These are phyloP conservation scores for Hypomecis punctinalis DNA, from an alignment of 2,888 invertebrate genomes.

Conservation along the genomic window DNA sequence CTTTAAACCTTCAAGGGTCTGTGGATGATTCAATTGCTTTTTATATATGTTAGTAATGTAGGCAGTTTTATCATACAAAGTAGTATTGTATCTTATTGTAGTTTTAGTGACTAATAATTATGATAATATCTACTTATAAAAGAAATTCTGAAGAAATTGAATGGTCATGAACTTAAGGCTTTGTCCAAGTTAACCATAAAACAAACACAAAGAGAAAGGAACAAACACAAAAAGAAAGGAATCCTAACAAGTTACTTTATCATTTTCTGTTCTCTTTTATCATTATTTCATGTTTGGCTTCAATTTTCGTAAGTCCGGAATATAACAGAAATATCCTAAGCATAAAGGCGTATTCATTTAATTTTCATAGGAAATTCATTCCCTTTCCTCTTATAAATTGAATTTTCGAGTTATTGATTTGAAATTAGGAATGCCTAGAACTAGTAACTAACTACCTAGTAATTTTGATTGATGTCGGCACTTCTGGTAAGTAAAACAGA, in stretches of 20 bases:
- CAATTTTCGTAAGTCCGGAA: conserved; percentile 34
- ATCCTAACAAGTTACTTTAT: conserved; percentile 39
- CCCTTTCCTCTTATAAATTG: neutral
- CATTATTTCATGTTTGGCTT: conserved; percentile 45
- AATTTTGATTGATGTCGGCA: neutral
- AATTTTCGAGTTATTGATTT: neutral
- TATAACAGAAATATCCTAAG: conserved; percentile 14
- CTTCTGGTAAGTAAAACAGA: neutral
- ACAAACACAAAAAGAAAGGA: conserved; percentile 42
- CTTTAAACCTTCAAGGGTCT: too few species aligned
- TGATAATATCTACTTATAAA: neutral
- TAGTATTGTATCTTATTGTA: too few species aligned
- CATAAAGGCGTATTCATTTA: conserved; percentile 20
- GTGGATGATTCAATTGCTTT: too few species aligned
- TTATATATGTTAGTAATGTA: too few species aligned
- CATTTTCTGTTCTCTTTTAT: conserved; percentile 46
- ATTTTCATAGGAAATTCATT: conserved; percentile 8
- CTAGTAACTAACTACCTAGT: too few species aligned
- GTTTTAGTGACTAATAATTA: neutral
- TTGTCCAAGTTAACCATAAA: conserved; percentile 39
- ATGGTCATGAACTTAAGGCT: neutral
- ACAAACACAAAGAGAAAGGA: conserved; percentile 45
- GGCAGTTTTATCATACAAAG: too few species aligned
- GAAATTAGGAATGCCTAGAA: neutral
- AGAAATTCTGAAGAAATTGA: neutral